These are phyloP conservation scores for Leptarthrus brevirostris DNA, from an alignment of 2,888 invertebrate genomes.

Conservation along the genomic window DNA sequence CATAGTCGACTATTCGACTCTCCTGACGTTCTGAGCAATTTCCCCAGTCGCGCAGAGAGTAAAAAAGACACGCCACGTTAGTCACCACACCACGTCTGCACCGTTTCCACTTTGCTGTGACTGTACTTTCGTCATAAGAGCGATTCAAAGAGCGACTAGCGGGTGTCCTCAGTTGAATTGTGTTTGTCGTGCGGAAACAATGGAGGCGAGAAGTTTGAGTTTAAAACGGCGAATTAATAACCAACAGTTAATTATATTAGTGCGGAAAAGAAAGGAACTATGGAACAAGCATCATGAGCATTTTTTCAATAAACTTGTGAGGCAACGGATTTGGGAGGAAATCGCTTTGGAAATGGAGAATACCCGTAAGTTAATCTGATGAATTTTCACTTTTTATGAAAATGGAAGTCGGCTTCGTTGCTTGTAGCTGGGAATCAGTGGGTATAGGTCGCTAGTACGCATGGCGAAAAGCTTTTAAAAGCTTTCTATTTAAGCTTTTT, in stretches of 20 bases:
- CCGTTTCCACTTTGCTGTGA: neutral
- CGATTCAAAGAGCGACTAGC: neutral
- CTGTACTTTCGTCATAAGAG: neutral
- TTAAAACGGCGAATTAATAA: neutral
- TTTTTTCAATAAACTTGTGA: neutral
- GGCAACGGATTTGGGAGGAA: neutral
- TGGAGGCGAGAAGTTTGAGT: too few relatives aligned
- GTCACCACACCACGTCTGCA: neutral
- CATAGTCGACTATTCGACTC: too few relatives aligned
- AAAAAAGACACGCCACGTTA: neutral
- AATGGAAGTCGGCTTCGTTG: too few relatives aligned
- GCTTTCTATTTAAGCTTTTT: neutral
- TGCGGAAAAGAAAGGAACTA: neutral
- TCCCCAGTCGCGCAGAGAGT: neutral
- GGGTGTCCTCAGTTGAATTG: neutral
- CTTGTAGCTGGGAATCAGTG: neutral
- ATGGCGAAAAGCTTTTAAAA: neutral
- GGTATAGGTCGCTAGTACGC: neutral
- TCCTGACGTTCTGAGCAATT: neutral
- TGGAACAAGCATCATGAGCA: neutral
- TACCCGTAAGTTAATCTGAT: conserved; percentile 11
- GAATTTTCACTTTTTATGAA: neutral
- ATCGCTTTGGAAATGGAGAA: neutral
- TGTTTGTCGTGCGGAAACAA: neutral
- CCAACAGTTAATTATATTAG: neutral